Conservation (phyloP, 2,113 vertebrate species). For the Cavia porcellus region DNA sequence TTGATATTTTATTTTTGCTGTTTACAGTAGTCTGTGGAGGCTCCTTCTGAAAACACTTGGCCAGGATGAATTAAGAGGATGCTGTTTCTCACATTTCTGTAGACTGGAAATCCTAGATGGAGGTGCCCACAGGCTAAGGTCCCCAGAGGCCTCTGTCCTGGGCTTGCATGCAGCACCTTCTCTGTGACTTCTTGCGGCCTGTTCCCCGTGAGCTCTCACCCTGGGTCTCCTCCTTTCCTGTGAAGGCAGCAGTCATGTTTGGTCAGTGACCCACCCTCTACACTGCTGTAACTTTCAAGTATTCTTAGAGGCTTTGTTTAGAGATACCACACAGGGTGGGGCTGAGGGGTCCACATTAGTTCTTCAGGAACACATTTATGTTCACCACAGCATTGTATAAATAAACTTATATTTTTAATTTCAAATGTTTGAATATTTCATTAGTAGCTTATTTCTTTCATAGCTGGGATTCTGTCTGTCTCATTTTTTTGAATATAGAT, state of each 20-base stretch:
- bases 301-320: background rate
- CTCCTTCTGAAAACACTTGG: background rate
- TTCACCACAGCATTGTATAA: background rate
- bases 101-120: background rate
- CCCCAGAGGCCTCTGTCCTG: background rate
- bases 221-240: background rate
- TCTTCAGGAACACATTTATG: background rate
- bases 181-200: rapidly evolving
- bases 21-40: background rate
- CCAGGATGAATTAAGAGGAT: no score
- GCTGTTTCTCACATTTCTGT: background rate
- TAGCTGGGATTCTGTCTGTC: background rate
- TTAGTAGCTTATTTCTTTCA: background rate
- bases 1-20: background rate
- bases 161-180: background rate
- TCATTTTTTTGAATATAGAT: background rate
- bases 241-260: background rate
- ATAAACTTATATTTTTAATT: background rate
- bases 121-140: no score
- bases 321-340: background rate
- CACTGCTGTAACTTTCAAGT: background rate
- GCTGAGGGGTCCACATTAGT: background rate
- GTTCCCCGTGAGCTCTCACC: background rate
- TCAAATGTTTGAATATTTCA: background rate
- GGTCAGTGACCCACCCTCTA: background rate